Evolutionary conservation across 2,888 invertebrate genomes (phyloP).

Genomic region (Piscicola geometra): DNA sequence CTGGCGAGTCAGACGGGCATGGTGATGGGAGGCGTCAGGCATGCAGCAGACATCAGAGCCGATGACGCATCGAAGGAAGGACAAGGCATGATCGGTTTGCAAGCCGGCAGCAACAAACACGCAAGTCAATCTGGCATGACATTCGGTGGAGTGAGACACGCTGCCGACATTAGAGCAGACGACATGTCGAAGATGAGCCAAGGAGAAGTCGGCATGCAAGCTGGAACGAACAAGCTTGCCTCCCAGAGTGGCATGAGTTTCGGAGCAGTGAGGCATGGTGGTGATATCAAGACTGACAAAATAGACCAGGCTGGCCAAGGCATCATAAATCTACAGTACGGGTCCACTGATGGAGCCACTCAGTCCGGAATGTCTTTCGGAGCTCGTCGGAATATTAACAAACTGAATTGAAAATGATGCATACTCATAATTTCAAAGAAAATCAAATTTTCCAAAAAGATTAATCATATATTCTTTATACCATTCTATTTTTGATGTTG

Average conservation of each 20-base stretch:
- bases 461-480: neutral
- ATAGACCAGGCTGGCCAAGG: conserved; percentile 47
- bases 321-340: conserved; percentile 51
- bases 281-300: conserved; percentile 53
- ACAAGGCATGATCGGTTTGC: conserved; percentile 50
- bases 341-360: conserved; percentile 51
- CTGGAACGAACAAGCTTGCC: conserved; percentile 42
- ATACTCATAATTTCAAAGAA: neutral
- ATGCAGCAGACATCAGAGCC: conserved; percentile 52
- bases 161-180: conserved; percentile 44
- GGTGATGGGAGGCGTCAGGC: conserved; percentile 51
- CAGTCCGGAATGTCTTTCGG: conserved; percentile 54
- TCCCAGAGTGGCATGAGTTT: conserved; percentile 51
- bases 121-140: conserved; percentile 53
- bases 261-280: conserved; percentile 49
- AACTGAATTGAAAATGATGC: neutral
- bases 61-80: conserved; percentile 50
- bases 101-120: conserved; percentile 53
- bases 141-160: conserved; percentile 50
- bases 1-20: conserved; percentile 53
- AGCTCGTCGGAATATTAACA: conserved; percentile 47
- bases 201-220: conserved; percentile 50
- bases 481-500: neutral
- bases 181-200: conserved; percentile 45
- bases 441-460: neutral